A percentile compares a stretch with the other conserved stretches of the same genome.
phyloP scores from a whole-genome alignment of 2,113 vertebrate species.

The human (Homo sapiens) region GRCh38 chr7:81507501-81508000 shows the following conservation, averaged over 20 bases:
- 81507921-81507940: background rate
- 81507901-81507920: background rate
- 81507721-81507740: background rate
- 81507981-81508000: background rate
- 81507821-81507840: slow-evolving; percentile 3
- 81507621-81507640: slow-evolving; percentile 14
- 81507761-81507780: background rate
- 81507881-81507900: background rate
- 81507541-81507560: background rate
- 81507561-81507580: background rate
- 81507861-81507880: background rate
- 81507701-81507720: slow-evolving; percentile 8
- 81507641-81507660: background rate
- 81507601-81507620: background rate
- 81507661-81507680: slow-evolving; percentile 39
- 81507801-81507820: background rate
- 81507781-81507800: background rate
- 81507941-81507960: background rate
- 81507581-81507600: background rate
- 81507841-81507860: background rate
- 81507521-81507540: background rate
- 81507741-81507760: background rate
- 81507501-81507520: slow-evolving; percentile 18
- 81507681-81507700: background rate
- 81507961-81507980: background rate